These are phyloP conservation scores for Ctenomys sociabilis DNA, from an alignment of 2,113 vertebrate species.

Conservation along the genomic window DNA sequence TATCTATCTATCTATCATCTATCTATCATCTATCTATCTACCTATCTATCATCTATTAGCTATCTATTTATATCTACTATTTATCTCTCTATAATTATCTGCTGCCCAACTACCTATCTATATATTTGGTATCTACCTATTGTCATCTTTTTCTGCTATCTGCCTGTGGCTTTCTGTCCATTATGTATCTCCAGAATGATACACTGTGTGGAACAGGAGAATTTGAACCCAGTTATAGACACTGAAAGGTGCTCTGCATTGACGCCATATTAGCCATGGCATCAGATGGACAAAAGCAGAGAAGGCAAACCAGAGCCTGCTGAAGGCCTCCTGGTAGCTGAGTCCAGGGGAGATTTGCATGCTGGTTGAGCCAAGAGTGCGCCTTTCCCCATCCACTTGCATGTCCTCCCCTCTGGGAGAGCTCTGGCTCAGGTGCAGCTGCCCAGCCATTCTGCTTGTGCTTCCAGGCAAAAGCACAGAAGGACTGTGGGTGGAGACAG, in stretches of 20 bases:
- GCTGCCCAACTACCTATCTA: no score
- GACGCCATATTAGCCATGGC: neutral
- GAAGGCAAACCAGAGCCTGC: slow-evolving; percentile 51
- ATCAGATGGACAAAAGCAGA: slow-evolving; percentile 41
- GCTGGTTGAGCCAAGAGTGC: neutral
- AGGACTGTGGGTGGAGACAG: neutral
- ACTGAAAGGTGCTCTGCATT: neutral
- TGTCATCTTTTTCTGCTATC: no score
- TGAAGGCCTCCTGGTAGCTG: slow-evolving; percentile 11
- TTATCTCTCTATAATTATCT: no score
- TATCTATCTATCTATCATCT: no score
- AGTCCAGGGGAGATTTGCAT: slow-evolving; percentile 66
- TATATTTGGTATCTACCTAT: neutral
- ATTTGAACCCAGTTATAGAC: neutral
- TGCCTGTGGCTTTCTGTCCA: neutral
- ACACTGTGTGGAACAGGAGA: neutral
- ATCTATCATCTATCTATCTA: no score
- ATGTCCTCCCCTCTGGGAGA: neutral
- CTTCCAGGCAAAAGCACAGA: neutral
- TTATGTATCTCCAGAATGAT: neutral
- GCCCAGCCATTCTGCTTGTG: neutral
- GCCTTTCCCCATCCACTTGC: neutral
- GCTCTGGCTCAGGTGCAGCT: neutral
- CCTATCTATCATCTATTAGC: neutral
- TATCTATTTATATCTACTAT: no score